phyloP scores from a whole-genome alignment of 2,888 invertebrate species.

The Proisotoma minuta region DNA sequence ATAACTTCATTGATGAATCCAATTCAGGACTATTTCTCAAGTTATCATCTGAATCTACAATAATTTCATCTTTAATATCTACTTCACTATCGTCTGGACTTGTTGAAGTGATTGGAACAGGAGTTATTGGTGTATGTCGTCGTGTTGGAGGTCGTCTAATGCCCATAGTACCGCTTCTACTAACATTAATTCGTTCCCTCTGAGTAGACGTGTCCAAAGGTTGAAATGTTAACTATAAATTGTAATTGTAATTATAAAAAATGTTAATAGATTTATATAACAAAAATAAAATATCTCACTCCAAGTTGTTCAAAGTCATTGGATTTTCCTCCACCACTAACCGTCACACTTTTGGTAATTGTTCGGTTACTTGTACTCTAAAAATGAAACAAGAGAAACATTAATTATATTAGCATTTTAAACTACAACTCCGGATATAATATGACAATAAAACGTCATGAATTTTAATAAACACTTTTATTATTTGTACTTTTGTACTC shows the following conservation, averaged over 20 bases:
- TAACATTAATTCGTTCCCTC: slow-evolving; percentile 50
- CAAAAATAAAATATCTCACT: slow-evolving; percentile 26
- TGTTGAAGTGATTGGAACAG: slow-evolving; percentile 30
- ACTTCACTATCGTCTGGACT: slow-evolving; percentile 31
- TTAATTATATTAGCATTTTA: too few species aligned
- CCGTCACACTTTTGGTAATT: slow-evolving; percentile 43
- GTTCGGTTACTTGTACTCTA: slow-evolving; percentile 47
- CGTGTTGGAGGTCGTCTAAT: slow-evolving; percentile 55
- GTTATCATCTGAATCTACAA: slow-evolving; percentile 34
- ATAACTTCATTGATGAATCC: neutral
- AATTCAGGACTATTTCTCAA: slow-evolving; percentile 22
- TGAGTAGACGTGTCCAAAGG: slow-evolving; percentile 47
- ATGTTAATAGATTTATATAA: neutral
- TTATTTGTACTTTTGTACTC: too few species aligned
- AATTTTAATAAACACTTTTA: too few species aligned
- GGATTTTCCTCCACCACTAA: slow-evolving; percentile 40
- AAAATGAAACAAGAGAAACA: slow-evolving; percentile 20
- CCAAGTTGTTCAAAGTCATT: slow-evolving; percentile 46
- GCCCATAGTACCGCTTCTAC: slow-evolving; percentile 54
- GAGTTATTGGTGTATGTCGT: slow-evolving; percentile 40
- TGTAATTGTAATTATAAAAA: neutral
- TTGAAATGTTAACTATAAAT: slow-evolving; percentile 43
- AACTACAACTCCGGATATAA: too few species aligned
- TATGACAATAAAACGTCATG: too few species aligned
- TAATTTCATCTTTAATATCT: slow-evolving; percentile 24